A percentile compares a stretch with the other conserved stretches of the same genome.
Evolutionary conservation across 2,113 vertebrate species (phyloP).

Genomic region (Coptodon bakossiorum): DNA sequence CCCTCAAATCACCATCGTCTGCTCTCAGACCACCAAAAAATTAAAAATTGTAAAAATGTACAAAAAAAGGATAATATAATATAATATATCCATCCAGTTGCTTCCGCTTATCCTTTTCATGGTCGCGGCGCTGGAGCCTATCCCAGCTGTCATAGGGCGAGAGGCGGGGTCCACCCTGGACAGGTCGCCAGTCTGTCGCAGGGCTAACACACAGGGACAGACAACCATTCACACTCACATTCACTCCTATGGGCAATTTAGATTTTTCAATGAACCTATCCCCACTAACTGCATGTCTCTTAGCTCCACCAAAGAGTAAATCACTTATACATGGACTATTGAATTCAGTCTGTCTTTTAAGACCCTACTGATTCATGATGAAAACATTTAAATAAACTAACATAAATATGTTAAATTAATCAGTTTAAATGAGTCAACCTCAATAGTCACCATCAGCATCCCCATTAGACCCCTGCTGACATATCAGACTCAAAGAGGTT

Average conservation of each 20-base stretch:
- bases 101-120: rapidly evolving
- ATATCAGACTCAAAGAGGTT: background rate
- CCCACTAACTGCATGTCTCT: background rate
- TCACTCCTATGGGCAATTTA: background rate
- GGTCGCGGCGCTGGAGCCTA: background rate
- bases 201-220: background rate
- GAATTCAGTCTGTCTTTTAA: background rate
- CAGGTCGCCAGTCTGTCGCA: background rate
- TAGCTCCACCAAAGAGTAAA: background rate
- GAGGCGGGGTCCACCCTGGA: rapidly evolving
- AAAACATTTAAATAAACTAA: background rate
- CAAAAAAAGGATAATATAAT: background rate
- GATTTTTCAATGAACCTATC: rapidly evolving
- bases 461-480: background rate
- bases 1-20: rapidly evolving
- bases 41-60: rapidly evolving
- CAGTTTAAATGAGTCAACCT: background rate
- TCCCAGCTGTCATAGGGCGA: background rate
- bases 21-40: background rate
- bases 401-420: background rate
- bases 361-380: background rate
- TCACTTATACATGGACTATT: background rate
- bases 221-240: rapidly evolving
- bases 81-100: background rate
- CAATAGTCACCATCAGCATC: background rate